phyloP scores from a whole-genome alignment of 92 coral and sea anemone species.

The Nematostella vectensis region DNA sequence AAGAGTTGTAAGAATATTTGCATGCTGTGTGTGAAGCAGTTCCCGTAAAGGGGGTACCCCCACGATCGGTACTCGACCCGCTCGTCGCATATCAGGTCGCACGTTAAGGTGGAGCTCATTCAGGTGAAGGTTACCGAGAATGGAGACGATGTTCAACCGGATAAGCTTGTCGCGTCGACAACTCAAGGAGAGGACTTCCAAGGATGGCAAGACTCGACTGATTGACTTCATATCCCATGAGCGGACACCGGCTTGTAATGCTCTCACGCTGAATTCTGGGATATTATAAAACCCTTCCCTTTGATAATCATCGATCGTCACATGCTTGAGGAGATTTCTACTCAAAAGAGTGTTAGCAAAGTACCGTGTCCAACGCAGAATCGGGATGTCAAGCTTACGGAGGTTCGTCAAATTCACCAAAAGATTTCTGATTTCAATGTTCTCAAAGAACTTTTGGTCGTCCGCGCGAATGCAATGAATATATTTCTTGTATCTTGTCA shows the following conservation, averaged over 20 bases:
- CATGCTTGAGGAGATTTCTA: conserved; percentile 35
- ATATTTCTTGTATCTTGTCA: conserved; percentile 38
- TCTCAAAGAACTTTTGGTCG: conserved; percentile 47
- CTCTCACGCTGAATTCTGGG: too few relatives aligned
- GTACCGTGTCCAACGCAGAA: conserved; percentile 47
- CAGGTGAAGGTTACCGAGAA: conserved; percentile 45
- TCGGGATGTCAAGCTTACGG: conserved; percentile 54
- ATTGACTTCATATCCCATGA: conserved; percentile 49
- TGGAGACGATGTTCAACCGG: conserved; percentile 34
- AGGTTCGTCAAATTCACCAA: conserved; percentile 34
- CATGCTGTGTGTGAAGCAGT: conserved; percentile 48
- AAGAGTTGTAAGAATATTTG: conserved; percentile 43
- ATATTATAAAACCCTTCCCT: conserved; percentile 8
- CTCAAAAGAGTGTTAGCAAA: conserved; percentile 42
- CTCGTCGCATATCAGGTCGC: conserved; percentile 27
- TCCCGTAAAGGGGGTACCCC: conserved; percentile 33
- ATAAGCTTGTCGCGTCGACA: conserved; percentile 44
- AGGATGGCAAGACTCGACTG: conserved; percentile 42
- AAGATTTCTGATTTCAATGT: too few relatives aligned
- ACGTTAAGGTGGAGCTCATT: conserved; percentile 57
- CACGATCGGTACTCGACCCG: conserved; percentile 10
- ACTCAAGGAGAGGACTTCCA: conserved; percentile 55
- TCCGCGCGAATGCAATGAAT: conserved; percentile 64
- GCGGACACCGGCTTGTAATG: conserved; percentile 35
- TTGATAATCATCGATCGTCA: conserved; percentile 66